phyloP scores from a whole-genome alignment of 2,888 invertebrate species.

The Rhimphoctona megacephalus region DNA sequence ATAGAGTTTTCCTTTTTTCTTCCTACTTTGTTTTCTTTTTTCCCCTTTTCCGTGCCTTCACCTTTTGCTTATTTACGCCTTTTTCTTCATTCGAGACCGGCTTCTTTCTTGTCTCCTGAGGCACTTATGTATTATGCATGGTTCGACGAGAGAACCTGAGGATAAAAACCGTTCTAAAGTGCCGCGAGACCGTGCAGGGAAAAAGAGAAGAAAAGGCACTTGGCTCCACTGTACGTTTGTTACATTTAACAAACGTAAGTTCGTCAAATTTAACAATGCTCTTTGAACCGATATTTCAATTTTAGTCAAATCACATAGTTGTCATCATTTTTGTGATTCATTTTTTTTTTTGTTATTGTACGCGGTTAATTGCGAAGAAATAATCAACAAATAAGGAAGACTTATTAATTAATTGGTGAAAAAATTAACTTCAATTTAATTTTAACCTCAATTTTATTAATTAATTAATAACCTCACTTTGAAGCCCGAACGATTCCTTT shows the following conservation, averaged over 20 bases:
- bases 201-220: constrained; percentile 9
- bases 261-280: constrained; percentile 6
- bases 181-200: background rate
- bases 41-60: background rate
- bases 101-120: constrained; percentile 18
- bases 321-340: background rate
- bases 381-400: too few species aligned
- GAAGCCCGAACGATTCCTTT: too few species aligned
- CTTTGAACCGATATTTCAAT: background rate
- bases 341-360: background rate
- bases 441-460: too few species aligned
- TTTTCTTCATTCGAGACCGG: constrained; percentile 51
- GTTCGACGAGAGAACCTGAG: constrained; percentile 57
- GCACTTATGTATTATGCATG: constrained; percentile 72
- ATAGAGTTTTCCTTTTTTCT: constrained; percentile 34
- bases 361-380: too few species aligned
- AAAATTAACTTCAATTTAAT: too few species aligned
- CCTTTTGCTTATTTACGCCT: constrained; percentile 49
- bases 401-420: too few species aligned
- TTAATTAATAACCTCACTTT: too few species aligned
- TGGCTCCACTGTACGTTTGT: constrained; percentile 41
- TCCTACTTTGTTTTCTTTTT: constrained; percentile 22
- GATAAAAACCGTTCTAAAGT: constrained; percentile 64
- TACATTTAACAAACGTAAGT: constrained; percentile 51
- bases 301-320: background rate